Base-by-base conservation (phyloP, 2,888 invertebrate species). In the Dinocampus coccinellae region DNA sequence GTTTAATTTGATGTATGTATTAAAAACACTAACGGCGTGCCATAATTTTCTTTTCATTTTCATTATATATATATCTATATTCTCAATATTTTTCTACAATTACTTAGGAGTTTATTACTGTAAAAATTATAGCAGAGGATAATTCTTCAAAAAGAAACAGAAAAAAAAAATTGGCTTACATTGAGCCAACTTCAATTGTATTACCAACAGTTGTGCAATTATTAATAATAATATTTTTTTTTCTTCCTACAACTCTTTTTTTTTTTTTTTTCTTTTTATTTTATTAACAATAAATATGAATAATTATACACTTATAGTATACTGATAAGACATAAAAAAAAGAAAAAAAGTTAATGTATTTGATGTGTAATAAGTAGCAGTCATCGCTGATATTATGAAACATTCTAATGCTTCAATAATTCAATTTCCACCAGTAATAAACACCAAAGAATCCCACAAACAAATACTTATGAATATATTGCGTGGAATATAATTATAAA, bases 61-160 rank as follows among this genome's bases (percentile, higher is more conserved):
- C n/a, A n/a, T n/a, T n/a, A n/a, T n/a, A n/a, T n/a, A n/a, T n/a
- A n/a, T n/a, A n/a, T 53, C 3, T 29, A 29, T 7, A 34, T 13
- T 34, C 58, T 58, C 34, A n/a, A 16, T 6, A 58, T 58, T 58
- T 58, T 33, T 58, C 58, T 58, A 58, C 16, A 34, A 58, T 58
- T 58, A 58, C 29, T n/a, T 10, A 6, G 1, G 33, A 29, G 34
- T 58, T 58, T 58, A 58, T 58, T 33, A 7, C 58, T 13, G 33
- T 34, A 34, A 4, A 58, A 58, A 58, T 58, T 58, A 33, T 16
- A 16, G 34, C 33, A 13, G n/a, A 20, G 33, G 58, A 34, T 58
- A 26, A 26, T 57, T 26, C 3, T 29, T 16, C 33, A 16, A 58
- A 58, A 58, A 10, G 33, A 6, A n/a, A n/a, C n/a, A n/a, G n/a